These are phyloP conservation scores for Herminia tarsipennalis DNA, from an alignment of 2,888 invertebrate species.

Conservation along the genomic window DNA sequence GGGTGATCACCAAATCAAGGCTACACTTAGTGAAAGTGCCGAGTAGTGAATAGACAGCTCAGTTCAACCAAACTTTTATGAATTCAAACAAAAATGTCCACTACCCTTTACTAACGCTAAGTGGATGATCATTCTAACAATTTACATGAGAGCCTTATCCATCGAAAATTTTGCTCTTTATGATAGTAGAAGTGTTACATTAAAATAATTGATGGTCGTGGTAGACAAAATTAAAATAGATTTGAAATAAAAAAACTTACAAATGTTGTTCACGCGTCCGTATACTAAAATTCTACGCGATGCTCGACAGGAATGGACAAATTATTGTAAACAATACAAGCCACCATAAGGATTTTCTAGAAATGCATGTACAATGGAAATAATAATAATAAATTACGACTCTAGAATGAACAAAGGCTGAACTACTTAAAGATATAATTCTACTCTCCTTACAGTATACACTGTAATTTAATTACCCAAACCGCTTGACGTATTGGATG, in stretches of 20 bases:
- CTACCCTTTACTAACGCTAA: slow-evolving; percentile 44
- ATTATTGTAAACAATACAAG: slow-evolving; percentile 11
- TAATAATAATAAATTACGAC: slow-evolving; percentile 19
- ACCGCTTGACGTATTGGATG: too few relatives aligned
- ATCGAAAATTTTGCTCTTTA: slow-evolving; percentile 52
- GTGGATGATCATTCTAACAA: slow-evolving; percentile 64
- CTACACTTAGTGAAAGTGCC: slow-evolving; percentile 21
- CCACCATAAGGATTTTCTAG: slow-evolving; percentile 7
- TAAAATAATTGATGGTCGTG: slow-evolving; percentile 32
- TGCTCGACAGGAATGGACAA: slow-evolving; percentile 35
- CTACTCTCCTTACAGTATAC: too few relatives aligned
- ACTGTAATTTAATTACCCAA: too few relatives aligned
- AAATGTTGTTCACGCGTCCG: slow-evolving; percentile 41
- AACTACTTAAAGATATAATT: slow-evolving; percentile 16
- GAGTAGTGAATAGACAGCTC: slow-evolving; percentile 15
- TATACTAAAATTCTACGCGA: slow-evolving; percentile 53
- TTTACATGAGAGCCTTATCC: slow-evolving; percentile 67
- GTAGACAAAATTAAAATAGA: slow-evolving; percentile 27
- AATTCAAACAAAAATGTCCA: slow-evolving; percentile 25
- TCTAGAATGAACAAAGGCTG: slow-evolving; percentile 18
- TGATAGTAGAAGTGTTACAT: slow-evolving; percentile 32
- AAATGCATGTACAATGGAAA: slow-evolving; percentile 19
- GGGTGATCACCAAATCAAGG: slow-evolving; percentile 52
- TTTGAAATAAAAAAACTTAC: slow-evolving; percentile 34
- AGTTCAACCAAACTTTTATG: neutral